Percentiles rank a stretch among this genome's conserved stretches.
Evolutionary conservation across 2,888 invertebrate genomes (phyloP).

Genomic region (Entomobrya multifasciata): DNA sequence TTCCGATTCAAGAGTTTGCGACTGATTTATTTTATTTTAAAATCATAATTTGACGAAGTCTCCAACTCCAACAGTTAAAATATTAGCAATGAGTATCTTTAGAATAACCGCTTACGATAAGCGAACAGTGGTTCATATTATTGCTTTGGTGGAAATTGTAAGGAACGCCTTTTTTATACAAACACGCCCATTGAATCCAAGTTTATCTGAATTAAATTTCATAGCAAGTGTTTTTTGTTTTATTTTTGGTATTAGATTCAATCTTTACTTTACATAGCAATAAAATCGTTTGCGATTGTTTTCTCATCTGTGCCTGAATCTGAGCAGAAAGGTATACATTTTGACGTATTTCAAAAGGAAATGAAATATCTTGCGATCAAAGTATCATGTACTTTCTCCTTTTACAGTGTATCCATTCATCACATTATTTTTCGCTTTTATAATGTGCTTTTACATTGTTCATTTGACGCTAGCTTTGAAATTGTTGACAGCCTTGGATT

Average conservation of each 20-base stretch:
- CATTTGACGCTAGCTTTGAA: constrained; percentile 73
- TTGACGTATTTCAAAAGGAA: neutral
- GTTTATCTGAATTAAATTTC: neutral
- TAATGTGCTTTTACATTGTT: constrained; percentile 69
- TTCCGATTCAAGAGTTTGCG: neutral
- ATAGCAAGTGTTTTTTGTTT: no score
- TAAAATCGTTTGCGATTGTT: constrained; percentile 49
- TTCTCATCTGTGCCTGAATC: constrained; percentile 55
- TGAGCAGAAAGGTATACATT: constrained; percentile 51
- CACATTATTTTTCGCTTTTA: constrained; percentile 56
- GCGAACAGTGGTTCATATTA: constrained; percentile 62
- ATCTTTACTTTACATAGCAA: constrained; percentile 55
- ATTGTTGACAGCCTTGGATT: constrained; percentile 62
- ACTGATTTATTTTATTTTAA: neutral
- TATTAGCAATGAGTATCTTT: constrained; percentile 68
- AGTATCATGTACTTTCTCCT: constrained; percentile 4
- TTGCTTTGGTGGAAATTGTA: constrained; percentile 71
- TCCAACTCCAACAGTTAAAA: no score
- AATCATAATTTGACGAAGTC: no score
- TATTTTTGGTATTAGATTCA: constrained; percentile 52
- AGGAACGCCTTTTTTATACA: constrained; percentile 8
- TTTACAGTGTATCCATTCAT: constrained; percentile 65
- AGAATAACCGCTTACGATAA: constrained; percentile 53
- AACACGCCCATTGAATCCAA: no score
- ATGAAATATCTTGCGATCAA: no score